Base-by-base conservation (phyloP, 2,888 invertebrate species). In the Pseudanteris insignis region DNA sequence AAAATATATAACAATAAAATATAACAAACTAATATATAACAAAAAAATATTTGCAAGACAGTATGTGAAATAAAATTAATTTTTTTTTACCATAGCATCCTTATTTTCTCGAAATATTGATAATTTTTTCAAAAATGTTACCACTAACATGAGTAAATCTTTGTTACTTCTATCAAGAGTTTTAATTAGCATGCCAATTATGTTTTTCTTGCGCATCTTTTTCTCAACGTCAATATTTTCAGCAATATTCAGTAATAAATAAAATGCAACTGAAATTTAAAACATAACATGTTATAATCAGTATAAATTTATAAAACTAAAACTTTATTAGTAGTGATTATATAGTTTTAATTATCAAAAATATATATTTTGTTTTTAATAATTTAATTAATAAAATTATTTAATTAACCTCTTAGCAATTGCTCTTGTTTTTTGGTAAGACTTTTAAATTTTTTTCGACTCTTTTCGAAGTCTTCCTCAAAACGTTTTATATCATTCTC, bases 41-140 rank as follows among this genome's bases (percentile, higher is more conserved):
- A n/a, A n/a, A n/a, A n/a, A n/a, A n/a, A n/a, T n/a, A n/a, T n/a
- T n/a, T n/a, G n/a, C n/a, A n/a, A n/a, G n/a, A n/a, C n/a, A n/a
- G n/a, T n/a, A n/a, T n/a, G n/a, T n/a, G n/a, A n/a, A n/a, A n/a
- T n/a, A n/a, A n/a, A n/a, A n/a, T n/a, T n/a, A n/a, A n/a, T n/a
- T n/a, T n/a, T n/a, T 1, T 6, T 68, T 78, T 72, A 86, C 86
- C 95, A 99, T 96, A 63, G 89, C 88, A 75, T 92, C 91, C 82
- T 96, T 96, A 79, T 98, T 98, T 80, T 96, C 96, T 44, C 89
- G 86, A 81, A 94, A 96, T 71, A 96, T 89, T 2, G 95, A 95
- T 11, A 99, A 83, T 79, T 97, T 98, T 81, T 96, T 94, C 34
- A 99, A 84, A 81, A 99, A 98, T 13, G 94, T 94, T 11, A 95